A percentile compares a stretch with the other conserved stretches of the same genome.
These are phyloP conservation scores for human (Homo sapiens) DNA, from an alignment of 2,113 vertebrate genomes.

Conservation along the genomic window GRCh38 chr3:179066501-179067000, in stretches of 20 bases:
- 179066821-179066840: constrained; percentile 1
- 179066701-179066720: constrained; percentile 5
- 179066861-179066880: background rate
- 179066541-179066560: background rate
- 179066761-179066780: background rate
- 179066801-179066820: background rate
- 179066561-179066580: background rate
- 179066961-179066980: background rate
- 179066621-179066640: background rate
- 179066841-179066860: constrained; percentile 5
- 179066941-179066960: constrained; percentile 1
- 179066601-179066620: background rate
- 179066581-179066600: background rate
- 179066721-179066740: constrained; percentile 5
- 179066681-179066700: constrained; percentile 10
- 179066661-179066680: constrained; percentile 39
- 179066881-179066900: background rate
- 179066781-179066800: background rate
- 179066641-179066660: background rate
- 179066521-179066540: background rate
- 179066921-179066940: background rate
- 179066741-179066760: constrained; percentile 19
- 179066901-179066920: background rate
- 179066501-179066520: background rate
- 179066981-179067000: background rate